Percentiles rank a stretch among this genome's conserved stretches.
Conservation (phyloP, 92 coral and sea anemone species). For the Phenganax marumi region DNA sequence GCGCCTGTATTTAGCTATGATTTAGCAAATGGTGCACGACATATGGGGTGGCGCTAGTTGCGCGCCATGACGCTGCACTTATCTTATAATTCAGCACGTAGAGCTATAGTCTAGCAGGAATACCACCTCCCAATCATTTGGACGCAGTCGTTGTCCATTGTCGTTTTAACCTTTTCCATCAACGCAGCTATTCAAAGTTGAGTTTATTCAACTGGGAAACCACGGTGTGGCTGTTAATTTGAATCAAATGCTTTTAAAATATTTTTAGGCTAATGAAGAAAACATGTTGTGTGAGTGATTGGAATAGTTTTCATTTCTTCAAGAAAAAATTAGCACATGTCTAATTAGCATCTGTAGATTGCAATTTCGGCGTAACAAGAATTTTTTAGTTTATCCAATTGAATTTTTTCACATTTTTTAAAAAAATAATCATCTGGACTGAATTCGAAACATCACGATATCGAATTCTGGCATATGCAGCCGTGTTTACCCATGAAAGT, state of each 20-base stretch:
- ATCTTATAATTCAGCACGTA: slow-evolving; percentile 5
- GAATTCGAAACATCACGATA: too few species aligned
- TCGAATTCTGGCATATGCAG: too few species aligned
- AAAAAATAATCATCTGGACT: too few species aligned
- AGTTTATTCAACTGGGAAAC: slow-evolving; percentile 5
- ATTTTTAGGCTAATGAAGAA: slow-evolving; percentile 1
- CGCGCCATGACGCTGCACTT: slow-evolving; percentile 9
- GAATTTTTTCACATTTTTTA: too few species aligned
- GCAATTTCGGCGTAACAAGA: too few species aligned
- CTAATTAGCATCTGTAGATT: too few species aligned
- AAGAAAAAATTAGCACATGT: too few species aligned
- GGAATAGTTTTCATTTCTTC: neutral
- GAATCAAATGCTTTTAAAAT: slow-evolving; percentile 10
- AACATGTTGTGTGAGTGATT: slow-evolving; percentile 15
- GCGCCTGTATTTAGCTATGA: neutral
- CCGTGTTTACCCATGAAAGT: too few species aligned
- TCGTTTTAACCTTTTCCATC: slow-evolving; percentile 32
- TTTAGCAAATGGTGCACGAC: neutral
- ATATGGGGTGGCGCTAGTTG: neutral
- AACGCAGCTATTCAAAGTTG: slow-evolving; percentile 12
- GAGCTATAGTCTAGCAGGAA: slow-evolving; percentile 13
- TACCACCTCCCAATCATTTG: neutral
- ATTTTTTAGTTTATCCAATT: too few species aligned
- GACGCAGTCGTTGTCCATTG: neutral
- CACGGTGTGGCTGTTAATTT: neutral